These are phyloP conservation scores for Opisthograptis luteolata DNA, from an alignment of 2,888 invertebrate species.

Conservation along the genomic window DNA sequence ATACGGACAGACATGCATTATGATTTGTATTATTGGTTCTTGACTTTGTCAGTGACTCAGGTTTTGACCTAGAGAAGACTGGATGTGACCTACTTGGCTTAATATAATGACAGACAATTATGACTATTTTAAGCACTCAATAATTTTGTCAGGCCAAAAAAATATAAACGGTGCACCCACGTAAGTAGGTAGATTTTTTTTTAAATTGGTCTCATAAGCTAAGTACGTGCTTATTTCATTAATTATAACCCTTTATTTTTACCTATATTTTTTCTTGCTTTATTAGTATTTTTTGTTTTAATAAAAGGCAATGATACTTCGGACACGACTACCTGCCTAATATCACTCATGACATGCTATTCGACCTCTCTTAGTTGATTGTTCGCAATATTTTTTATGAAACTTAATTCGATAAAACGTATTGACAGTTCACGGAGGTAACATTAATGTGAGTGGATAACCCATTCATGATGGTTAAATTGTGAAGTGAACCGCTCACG, in stretches of 20 bases:
- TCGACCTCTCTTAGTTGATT: too few species aligned
- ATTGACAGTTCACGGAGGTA: too few species aligned
- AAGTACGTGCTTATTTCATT: neutral
- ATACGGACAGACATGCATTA: conserved; percentile 45
- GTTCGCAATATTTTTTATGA: too few species aligned
- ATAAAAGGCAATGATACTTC: too few species aligned
- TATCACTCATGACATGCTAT: too few species aligned
- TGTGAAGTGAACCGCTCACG: conserved; percentile 18
- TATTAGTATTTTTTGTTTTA: too few species aligned
- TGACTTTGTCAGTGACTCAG: conserved; percentile 29
- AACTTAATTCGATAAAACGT: too few species aligned
- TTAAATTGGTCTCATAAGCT: neutral
- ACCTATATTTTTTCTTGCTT: neutral
- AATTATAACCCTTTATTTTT: conserved; percentile 5
- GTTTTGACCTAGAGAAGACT: conserved; percentile 28
- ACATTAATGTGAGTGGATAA: neutral
- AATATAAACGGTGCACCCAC: conserved; percentile 20
- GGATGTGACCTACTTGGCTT: conserved; percentile 23
- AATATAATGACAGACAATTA: conserved; percentile 33
- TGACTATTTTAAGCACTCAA: conserved; percentile 18
- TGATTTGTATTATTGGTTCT: conserved; percentile 22
- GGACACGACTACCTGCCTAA: too few species aligned
- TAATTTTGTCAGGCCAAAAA: conserved; percentile 20
- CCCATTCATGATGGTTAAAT: neutral
- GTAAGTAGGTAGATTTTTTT: conserved; percentile 21